Evolutionary conservation across 2,888 invertebrate genomes (phyloP).

Genomic region (Hyles lineata): DNA sequence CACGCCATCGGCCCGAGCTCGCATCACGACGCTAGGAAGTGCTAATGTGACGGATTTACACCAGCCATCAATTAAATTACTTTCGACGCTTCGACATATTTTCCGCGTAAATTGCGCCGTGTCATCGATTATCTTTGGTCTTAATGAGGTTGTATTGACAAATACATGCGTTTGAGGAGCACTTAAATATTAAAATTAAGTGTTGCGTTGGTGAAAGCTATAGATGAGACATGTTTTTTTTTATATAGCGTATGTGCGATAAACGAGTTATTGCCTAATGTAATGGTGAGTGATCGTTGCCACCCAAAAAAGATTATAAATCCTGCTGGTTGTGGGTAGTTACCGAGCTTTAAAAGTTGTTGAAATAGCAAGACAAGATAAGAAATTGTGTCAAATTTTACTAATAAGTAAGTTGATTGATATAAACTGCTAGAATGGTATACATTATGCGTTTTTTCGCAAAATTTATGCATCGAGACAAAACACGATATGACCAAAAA

Average conservation of each 20-base stretch:
- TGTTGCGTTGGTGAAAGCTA: not conserved
- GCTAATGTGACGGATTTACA: conserved; percentile 54
- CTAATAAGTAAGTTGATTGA: not conserved
- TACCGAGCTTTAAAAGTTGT: no score
- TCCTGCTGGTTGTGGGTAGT: no score
- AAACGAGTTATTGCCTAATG: no score
- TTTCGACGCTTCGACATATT: conserved; percentile 29
- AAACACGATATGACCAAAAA: not conserved
- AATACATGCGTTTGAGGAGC: not conserved
- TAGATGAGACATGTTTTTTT: no score
- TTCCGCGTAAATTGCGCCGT: not conserved
- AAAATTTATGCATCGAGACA: not conserved
- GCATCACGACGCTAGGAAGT: conserved; percentile 24
- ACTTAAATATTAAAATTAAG: not conserved
- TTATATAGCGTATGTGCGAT: no score
- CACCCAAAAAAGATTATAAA: no score
- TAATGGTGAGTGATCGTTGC: no score
- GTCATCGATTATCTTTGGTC: not conserved
- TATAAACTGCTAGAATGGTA: no score
- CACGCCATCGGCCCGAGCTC: conserved; percentile 26
- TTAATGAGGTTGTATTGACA: not conserved
- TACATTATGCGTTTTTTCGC: no score
- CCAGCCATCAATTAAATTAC: conserved; percentile 36
- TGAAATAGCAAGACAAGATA: no score
- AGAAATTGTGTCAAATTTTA: no score